Base-by-base conservation (phyloP, 2,797 vertebrate species). In the Hydrocynus forskahlii region DNA sequence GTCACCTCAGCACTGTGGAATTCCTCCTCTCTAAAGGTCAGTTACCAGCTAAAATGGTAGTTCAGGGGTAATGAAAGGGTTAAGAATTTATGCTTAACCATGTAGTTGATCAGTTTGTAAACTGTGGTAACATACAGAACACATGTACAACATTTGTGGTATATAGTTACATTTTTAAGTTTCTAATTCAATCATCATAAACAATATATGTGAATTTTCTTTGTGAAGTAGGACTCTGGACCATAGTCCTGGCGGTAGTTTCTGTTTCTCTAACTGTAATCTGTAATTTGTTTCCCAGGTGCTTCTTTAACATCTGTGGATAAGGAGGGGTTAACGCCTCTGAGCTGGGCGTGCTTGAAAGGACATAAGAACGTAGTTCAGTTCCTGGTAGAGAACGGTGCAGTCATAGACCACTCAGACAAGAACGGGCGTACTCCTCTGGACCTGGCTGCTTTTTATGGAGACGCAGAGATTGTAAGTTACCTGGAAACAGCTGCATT, bases 341-440 rank as follows among this genome's bases (percentile, higher is more conserved):
- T 99, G 88, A 98, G 97, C 92, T 99, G 98, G 98, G 97, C 98
- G 0, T 99, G 98, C 92, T 93, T 99, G 45, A 99, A 99, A 92
- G 98, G 98, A 88, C 98, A 98, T 83, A 96, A 95, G 93, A 94
- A 94, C 0, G 96, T 98, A 35, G 98, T 99, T 85, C 97, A 95
- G 89, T 96, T 95, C 88, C 91, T 99, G 87, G 95, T 97, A 76
- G 97, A 99, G 89, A 96, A 97, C 88, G 97, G 97, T 48, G 96
- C 97, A 1, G 91, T 94, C 52, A 96, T 97, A 63, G 97, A 99
- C 91, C 98, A 99, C 94, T 97, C 93, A 0, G 98, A 99, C 93
- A 99, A 96, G 89, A 99, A 99, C 0, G 98, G 98, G 81, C 96
- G 98, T 7, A 99, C 97, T 0, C 98, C 98, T 5, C 89, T 99